phyloP scores from a whole-genome alignment of 2,113 vertebrate species.

The Fregetta grallaria region DNA sequence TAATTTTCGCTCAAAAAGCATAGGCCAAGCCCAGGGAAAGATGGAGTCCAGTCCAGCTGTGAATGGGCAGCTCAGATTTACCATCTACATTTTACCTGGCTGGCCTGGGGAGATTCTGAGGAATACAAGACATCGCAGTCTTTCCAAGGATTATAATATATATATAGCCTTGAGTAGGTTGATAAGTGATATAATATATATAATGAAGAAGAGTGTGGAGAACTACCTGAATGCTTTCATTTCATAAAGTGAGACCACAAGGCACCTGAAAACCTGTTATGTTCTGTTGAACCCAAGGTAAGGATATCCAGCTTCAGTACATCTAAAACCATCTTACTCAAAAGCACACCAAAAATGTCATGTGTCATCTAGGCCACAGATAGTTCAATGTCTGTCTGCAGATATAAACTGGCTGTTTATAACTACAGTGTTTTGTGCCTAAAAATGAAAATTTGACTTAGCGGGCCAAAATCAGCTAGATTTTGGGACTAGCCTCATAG shows the following conservation, averaged over 20 bases:
- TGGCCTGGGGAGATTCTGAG: not conserved
- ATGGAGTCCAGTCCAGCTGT: not conserved
- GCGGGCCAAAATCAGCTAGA: not conserved
- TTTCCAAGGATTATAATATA: not conserved
- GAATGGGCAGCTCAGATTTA: not conserved
- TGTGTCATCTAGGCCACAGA: not conserved
- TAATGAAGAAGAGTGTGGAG: not conserved
- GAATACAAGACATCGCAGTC: not conserved
- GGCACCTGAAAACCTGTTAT: not conserved
- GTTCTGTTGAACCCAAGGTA: not conserved
- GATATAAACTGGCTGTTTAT: not conserved
- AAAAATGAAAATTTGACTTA: not conserved
- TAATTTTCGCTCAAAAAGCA: not conserved
- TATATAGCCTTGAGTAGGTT: not conserved
- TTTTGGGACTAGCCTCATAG: not conserved
- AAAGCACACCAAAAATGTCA: not conserved
- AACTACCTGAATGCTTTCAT: not conserved
- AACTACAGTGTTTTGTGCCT: not conserved
- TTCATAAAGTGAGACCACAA: not conserved
- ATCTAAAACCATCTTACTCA: not conserved
- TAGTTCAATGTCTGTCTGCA: not conserved
- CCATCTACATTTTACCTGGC: not conserved
- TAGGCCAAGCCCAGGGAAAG: not conserved
- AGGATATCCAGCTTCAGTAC: not conserved
- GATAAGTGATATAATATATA: not conserved